Percentiles rank a stretch among this genome's conserved stretches.
Conservation (phyloP, 2,113 vertebrate genomes). For the Catharus minimus region DNA sequence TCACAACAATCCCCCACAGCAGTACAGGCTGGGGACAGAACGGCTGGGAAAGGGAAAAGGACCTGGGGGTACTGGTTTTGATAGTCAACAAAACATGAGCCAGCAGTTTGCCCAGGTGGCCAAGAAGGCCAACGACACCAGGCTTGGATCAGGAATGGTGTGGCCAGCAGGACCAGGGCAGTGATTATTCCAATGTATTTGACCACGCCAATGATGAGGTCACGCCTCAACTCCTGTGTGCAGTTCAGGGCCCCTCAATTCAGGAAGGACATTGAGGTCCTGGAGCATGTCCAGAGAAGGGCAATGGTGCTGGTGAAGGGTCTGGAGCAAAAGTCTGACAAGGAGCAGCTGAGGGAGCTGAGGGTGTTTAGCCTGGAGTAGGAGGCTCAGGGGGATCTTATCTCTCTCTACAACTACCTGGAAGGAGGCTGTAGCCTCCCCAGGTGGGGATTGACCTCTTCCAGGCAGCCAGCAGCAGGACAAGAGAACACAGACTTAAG, state of each 20-base stretch:
- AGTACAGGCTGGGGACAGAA: not conserved
- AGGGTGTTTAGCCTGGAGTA: not conserved
- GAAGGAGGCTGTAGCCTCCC: not conserved
- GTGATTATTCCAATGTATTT: not conserved
- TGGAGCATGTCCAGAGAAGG: not conserved
- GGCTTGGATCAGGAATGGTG: no score
- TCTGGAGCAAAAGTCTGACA: not conserved
- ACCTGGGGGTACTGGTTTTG: not conserved
- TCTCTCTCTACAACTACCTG: not conserved
- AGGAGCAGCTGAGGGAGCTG: not conserved
- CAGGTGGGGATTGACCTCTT: not conserved
- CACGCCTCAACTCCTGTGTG: not conserved
- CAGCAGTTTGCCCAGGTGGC: not conserved
- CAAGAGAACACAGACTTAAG: not conserved
- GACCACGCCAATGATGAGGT: not conserved
- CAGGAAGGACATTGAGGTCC: not conserved
- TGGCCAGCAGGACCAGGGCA: not conserved
- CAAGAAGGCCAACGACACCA: no score
- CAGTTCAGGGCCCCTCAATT: not conserved
- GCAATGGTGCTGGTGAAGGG: fast-evolving
- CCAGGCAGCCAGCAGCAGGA: not conserved
- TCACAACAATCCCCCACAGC: not conserved
- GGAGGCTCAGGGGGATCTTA: not conserved
- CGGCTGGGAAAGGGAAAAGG: not conserved
- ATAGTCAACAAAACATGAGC: not conserved